A percentile compares a stretch with the other conserved stretches of the same genome.
Conservation (phyloP, 2,888 invertebrate species). For the Dicycla oo region DNA sequence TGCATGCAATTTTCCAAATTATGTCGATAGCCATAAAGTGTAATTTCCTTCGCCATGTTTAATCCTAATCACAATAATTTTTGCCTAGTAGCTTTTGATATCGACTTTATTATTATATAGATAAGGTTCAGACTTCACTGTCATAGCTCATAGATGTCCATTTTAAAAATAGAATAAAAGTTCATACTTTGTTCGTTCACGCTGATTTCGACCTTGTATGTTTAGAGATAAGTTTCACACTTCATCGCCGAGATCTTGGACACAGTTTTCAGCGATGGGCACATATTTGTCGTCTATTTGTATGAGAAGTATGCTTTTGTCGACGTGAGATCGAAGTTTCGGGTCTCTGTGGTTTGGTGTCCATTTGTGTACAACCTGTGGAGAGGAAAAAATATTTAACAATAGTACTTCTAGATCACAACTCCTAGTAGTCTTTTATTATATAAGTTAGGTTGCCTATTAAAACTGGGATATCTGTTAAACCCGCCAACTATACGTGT, state of each 20-base stretch:
- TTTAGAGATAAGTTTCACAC: constrained; percentile 75
- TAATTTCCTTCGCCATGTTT: constrained; percentile 30
- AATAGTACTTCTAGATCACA: not conserved
- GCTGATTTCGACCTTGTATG: constrained; percentile 27
- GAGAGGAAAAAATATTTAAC: constrained; percentile 28
- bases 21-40: constrained; percentile 10
- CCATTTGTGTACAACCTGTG: constrained; percentile 97
- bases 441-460: too few relatives aligned
- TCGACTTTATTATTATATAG: constrained; percentile 22
- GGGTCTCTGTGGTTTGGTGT: constrained; percentile 97
- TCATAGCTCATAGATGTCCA: constrained; percentile 31
- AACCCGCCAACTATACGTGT: too few relatives aligned
- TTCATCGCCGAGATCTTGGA: constrained; percentile 94
- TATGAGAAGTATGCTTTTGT: constrained; percentile 97
- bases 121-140: constrained; percentile 54
- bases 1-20: constrained; percentile 24
- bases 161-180: constrained; percentile 18
- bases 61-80: constrained; percentile 27
- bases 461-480: too few relatives aligned
- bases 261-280: constrained; percentile 97
- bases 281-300: constrained; percentile 98
- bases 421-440: too few relatives aligned
- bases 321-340: constrained; percentile 96
- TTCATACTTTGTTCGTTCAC: constrained; percentile 34
- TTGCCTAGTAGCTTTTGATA: constrained; percentile 24